Base-by-base conservation (phyloP, 2,113 vertebrate species). In the Picathartes gymnocephalus region DNA sequence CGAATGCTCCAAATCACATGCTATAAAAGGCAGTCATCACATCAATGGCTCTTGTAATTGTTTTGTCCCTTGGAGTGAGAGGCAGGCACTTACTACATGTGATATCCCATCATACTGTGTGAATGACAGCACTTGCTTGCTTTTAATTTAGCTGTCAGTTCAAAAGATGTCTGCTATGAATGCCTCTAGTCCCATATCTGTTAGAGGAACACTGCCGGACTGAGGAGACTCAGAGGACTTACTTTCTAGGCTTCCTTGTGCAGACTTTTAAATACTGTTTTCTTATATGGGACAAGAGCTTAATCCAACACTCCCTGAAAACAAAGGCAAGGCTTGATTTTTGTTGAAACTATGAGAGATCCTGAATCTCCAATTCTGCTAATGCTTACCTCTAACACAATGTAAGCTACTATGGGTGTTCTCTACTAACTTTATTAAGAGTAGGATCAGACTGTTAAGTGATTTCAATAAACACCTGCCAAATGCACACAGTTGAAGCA, bases 61-160 rank as follows among this genome's bases (percentile, higher is more conserved):
- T 96, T 96, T 94, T 95, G 94, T 96, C 95, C 95, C 94, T 96
- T 92, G 72, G 93, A 95, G 90, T 95, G 92, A 97, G 95, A 97
- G 91, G 92, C 96, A 96, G 73, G 91, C 94, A 96, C 91, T 96
- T 95, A 93, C 93, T 97, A 70, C 72, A 94, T 95, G 94, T 95
- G 93, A 92, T 94, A 94, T 93, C 93, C 93, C 68, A 95, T 95
- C 92, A 88, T 65, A 91, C 82, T 87, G 94, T 90, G 90, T 96
- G 94, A 97, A 95, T 93, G 90, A 94, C 88, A 95, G 90, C 69
- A 50, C 74, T 95, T 90, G 87, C 92, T 95, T 95, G 71, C 93
- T 95, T 96, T 94, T 95, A 90, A 94, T 96, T 92, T 94, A 95
- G 77, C 92, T 95, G 92, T 96, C 92, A 94, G 88, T 94, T 97